A percentile compares a stretch with the other conserved stretches of the same genome.
These are phyloP conservation scores for Clarias laeviceps DNA, from an alignment of 2,797 vertebrate species.

Conservation along the genomic window DNA sequence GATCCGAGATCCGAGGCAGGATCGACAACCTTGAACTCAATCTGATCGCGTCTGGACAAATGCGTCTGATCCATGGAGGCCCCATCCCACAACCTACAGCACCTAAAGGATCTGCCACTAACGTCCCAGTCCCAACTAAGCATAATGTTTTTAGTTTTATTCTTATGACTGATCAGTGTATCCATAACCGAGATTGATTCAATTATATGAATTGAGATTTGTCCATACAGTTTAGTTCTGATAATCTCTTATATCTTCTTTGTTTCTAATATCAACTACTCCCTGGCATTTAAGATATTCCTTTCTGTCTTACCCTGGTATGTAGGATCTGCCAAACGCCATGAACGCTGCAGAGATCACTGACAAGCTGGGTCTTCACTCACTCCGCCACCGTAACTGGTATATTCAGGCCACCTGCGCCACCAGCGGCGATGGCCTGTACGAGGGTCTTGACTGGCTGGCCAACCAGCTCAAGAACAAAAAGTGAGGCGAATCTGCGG, in stretches of 20 bases:
- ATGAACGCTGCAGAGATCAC: conserved; percentile 98
- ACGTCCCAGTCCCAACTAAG: no score
- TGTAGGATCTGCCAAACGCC: conserved; percentile 92
- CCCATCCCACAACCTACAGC: no score
- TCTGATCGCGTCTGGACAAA: no score
- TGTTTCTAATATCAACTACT: background rate
- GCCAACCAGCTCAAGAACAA: conserved; percentile 98
- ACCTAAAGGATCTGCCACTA: no score
- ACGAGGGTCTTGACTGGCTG: conserved; percentile 96
- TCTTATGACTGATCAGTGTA: no score
- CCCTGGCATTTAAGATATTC: background rate
- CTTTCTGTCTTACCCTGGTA: background rate
- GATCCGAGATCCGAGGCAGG: no score
- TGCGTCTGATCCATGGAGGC: no score
- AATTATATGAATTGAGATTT: no score
- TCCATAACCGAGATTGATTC: no score
- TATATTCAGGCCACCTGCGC: conserved; percentile 98
- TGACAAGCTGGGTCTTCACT: conserved; percentile 95
- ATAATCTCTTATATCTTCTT: background rate
- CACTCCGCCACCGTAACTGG: conserved; percentile 94
- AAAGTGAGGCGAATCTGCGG: conserved; percentile 74
- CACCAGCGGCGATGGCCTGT: conserved; percentile 93
- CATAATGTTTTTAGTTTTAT: no score
- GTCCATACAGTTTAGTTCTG: background rate
- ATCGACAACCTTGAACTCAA: no score